These are phyloP conservation scores for Semotilus atromaculatus DNA, from an alignment of 2,797 vertebrate genomes.

Conservation along the genomic window DNA sequence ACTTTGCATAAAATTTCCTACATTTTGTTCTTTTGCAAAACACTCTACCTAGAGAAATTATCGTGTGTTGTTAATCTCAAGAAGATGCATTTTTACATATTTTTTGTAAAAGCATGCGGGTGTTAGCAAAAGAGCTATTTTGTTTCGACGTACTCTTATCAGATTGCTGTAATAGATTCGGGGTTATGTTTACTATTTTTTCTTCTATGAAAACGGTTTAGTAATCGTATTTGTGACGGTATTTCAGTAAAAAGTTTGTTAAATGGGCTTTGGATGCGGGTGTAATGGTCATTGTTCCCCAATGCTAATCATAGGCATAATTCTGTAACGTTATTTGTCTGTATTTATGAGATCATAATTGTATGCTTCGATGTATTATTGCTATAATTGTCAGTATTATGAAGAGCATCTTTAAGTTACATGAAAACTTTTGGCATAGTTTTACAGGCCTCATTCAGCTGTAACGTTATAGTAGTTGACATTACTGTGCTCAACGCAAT, in stretches of 20 bases:
- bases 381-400: background rate
- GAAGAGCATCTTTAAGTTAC: background rate
- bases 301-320: conserved; percentile 11
- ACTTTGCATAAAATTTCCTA: background rate
- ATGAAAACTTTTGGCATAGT: background rate
- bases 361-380: background rate
- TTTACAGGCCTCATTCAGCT: conserved; percentile 34
- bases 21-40: background rate
- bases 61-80: background rate
- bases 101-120: conserved; percentile 29
- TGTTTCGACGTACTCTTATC: conserved; percentile 45
- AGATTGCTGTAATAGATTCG: background rate
- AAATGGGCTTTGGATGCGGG: background rate
- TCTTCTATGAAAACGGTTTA: conserved; percentile 59
- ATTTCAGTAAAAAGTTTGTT: background rate
- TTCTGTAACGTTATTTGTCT: background rate
- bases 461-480: conserved; percentile 9
- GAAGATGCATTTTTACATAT: background rate
- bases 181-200: background rate
- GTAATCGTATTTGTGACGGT: conserved; percentile 59
- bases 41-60: too few relatives aligned
- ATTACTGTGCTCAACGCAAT: conserved; percentile 10
- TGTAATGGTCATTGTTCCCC: conserved; percentile 18
- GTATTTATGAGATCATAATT: background rate
- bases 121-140: conserved; percentile 65